These are phyloP conservation scores for Campylomormyrus tamandua DNA, from an alignment of 2,113 vertebrate genomes.

Conservation along the genomic window DNA sequence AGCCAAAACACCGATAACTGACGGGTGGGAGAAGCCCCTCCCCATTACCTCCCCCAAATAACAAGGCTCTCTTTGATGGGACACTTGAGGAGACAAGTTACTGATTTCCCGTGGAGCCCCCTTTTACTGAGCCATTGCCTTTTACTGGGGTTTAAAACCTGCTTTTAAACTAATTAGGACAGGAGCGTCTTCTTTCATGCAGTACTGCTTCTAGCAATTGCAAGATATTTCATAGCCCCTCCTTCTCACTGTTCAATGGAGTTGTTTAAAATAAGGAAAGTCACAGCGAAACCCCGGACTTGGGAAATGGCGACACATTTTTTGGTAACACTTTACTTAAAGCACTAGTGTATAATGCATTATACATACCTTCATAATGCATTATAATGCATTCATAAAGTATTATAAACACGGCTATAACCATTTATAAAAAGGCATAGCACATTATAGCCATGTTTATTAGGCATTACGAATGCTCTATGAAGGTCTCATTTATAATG, in stretches of 20 bases:
- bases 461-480: too few relatives aligned
- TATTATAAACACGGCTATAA: too few relatives aligned
- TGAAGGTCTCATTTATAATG: too few relatives aligned
- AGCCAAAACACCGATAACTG: constrained; percentile 29
- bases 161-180: constrained; percentile 15
- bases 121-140: not conserved
- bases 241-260: constrained; percentile 35
- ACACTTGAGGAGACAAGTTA: constrained; percentile 22
- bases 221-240: not conserved
- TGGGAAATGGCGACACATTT: constrained; percentile 25
- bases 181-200: not conserved
- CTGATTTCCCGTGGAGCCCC: not conserved
- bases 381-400: too few relatives aligned
- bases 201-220: not conserved
- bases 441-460: too few relatives aligned
- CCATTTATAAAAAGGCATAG: too few relatives aligned
- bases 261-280: constrained; percentile 30
- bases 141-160: constrained; percentile 1
- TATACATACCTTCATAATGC: too few relatives aligned
- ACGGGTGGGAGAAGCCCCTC: constrained; percentile 13
- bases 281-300: constrained; percentile 28
- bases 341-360: too few relatives aligned
- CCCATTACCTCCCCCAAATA: not conserved
- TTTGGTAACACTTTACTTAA: not conserved
- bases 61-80: constrained; percentile 24